These are phyloP conservation scores for Escarpia spicata DNA, from an alignment of 2,888 invertebrate species.

Conservation along the genomic window DNA sequence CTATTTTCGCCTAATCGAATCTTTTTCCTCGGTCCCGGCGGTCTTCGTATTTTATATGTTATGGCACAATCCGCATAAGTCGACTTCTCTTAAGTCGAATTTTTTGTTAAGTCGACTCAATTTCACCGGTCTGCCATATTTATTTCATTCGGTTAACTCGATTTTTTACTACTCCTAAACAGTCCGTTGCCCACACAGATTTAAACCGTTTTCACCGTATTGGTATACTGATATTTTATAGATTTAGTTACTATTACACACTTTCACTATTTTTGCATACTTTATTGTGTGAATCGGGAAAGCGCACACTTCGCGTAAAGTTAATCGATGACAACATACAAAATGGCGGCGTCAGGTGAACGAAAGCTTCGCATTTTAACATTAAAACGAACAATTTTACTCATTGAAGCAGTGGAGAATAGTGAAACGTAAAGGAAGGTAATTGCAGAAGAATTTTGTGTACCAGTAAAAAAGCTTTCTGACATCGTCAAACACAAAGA, in stretches of 20 bases:
- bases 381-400: not conserved
- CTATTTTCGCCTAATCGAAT: no score
- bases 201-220: no score
- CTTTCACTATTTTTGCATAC: not conserved
- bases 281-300: not conserved
- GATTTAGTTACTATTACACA: not conserved
- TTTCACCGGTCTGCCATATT: not conserved
- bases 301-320: not conserved
- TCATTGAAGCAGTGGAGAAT: not conserved
- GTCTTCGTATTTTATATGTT: not conserved
- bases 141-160: not conserved
- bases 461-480: not conserved
- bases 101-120: not conserved
- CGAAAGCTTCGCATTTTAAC: no score
- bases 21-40: no score
- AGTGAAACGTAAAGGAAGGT: not conserved
- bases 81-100: no score
- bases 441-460: not conserved
- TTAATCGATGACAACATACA: no score
- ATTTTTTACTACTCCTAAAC: not conserved
- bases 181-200: not conserved
- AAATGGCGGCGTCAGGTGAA: no score
- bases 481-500: not conserved
- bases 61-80: no score
- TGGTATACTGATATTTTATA: no score